phyloP scores from a whole-genome alignment of 1,140 invertebrate genomes.

The roundworm (Caenorhabditis elegans) region WBcel235 BX284602.5:6478001-6478500 shows the following conservation, averaged over 20 bases:
- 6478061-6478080: neutral
- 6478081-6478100: neutral
- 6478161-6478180: neutral
- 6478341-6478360: slow-evolving; percentile 4
- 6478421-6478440: neutral
- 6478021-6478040: neutral
- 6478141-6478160: neutral
- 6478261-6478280: neutral
- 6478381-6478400: neutral
- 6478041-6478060: neutral
- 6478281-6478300: neutral
- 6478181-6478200: slow-evolving; percentile 8
- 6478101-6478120: neutral
- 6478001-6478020: slow-evolving; percentile 9
- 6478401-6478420: neutral
- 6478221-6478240: neutral
- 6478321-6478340: neutral
- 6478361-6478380: neutral
- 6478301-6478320: neutral
- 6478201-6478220: slow-evolving; percentile 11
- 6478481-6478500: neutral
- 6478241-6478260: neutral
- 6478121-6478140: neutral
- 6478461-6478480: neutral
- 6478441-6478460: neutral